These are phyloP conservation scores for Gryon sp. DNA, from an alignment of 1,140 invertebrate genomes.

Conservation along the genomic window DNA sequence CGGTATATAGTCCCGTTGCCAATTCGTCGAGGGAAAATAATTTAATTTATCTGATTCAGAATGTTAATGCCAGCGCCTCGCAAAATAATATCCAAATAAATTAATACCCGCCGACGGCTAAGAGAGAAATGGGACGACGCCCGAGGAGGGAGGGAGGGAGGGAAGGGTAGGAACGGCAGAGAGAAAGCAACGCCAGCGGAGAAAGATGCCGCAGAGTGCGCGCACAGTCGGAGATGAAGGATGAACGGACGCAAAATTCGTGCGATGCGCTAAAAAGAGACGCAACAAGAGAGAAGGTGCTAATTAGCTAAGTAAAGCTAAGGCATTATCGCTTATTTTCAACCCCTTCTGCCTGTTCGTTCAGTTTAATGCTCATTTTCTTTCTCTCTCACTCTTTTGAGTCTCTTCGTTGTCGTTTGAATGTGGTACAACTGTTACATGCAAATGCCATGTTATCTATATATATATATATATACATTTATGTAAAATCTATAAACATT, in stretches of 20 bases:
- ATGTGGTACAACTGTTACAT: no score
- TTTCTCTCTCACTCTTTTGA: no score
- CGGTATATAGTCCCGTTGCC: no score
- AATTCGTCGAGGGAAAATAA: conserved; percentile 67
- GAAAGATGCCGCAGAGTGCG: conserved; percentile 53
- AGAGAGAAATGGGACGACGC: conserved; percentile 36
- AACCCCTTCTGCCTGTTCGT: conserved; percentile 65
- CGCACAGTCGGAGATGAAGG: conserved; percentile 35
- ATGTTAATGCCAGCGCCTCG: conserved; percentile 72
- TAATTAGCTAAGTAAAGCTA: conserved; percentile 80
- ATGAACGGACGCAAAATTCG: conserved; percentile 65
- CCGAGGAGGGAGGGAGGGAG: not conserved
- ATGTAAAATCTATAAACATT: no score
- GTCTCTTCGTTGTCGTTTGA: no score
- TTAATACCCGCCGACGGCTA: conserved; percentile 70
- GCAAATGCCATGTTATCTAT: no score
- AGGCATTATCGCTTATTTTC: conserved; percentile 79
- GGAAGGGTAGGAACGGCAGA: no score
- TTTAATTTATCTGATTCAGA: conserved; percentile 79
- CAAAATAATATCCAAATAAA: conserved; percentile 78
- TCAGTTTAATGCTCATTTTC: conserved; percentile 9
- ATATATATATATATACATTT: no score
- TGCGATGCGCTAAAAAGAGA: conserved; percentile 55
- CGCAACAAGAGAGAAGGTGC: conserved; percentile 66
- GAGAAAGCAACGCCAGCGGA: no score